These are phyloP conservation scores for Mnemiopsis leidyi DNA, from an alignment of 37 sponge, comb jelly and placozoan genomes.

Conservation along the genomic window DNA sequence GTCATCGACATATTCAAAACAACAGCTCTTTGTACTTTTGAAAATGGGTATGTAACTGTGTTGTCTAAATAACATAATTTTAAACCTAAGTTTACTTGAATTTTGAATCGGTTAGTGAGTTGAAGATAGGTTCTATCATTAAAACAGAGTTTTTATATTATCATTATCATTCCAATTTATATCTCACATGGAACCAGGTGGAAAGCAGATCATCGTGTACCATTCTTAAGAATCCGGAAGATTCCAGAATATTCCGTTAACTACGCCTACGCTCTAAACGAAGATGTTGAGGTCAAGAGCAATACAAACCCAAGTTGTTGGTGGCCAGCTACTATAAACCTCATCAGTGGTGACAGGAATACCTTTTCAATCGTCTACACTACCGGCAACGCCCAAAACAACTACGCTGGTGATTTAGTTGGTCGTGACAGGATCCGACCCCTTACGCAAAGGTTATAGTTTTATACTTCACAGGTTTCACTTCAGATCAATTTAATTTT, in stretches of 20 bases:
- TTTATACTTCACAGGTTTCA: no score
- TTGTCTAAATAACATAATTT: no score
- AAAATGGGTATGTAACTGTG: neutral
- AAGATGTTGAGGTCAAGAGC: constrained; percentile 41
- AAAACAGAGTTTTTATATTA: no score
- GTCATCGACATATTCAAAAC: constrained; percentile 44
- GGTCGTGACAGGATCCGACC: constrained; percentile 52
- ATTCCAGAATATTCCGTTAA: neutral
- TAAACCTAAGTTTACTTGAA: neutral
- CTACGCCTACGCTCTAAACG: constrained; percentile 6
- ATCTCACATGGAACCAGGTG: constrained; percentile 26
- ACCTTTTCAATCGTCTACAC: constrained; percentile 8
- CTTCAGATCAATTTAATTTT: no score
- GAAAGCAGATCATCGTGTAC: neutral
- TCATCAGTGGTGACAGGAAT: constrained; percentile 28
- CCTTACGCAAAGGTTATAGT: constrained; percentile 22
- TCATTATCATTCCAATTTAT: no score
- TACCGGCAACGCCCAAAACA: neutral
- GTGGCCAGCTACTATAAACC: constrained; percentile 36
- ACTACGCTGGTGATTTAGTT: neutral
- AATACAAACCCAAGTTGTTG: constrained; percentile 1
- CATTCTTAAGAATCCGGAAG: constrained; percentile 3
- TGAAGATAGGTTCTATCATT: no score
- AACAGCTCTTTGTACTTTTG: constrained; percentile 30
- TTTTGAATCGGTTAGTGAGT: no score